A percentile compares a stretch with the other conserved stretches of the same genome.
phyloP scores from a whole-genome alignment of 2,113 vertebrate genomes.

The Microcebus ravelobensis region DNA sequence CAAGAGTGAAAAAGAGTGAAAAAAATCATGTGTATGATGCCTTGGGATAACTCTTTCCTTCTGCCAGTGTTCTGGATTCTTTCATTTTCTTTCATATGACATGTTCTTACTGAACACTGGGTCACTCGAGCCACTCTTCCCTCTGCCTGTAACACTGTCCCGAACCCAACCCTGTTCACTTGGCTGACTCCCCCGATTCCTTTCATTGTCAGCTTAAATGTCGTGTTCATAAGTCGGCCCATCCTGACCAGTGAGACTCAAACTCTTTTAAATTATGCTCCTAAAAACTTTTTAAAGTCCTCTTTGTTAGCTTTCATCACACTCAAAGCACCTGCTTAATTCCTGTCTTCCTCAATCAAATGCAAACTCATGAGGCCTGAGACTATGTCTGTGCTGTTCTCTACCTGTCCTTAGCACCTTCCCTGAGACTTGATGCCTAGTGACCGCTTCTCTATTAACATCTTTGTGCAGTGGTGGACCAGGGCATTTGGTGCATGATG shows the following conservation, averaged over 20 bases:
- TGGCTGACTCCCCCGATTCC: neutral
- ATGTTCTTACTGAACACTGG: neutral
- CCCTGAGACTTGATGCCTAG: neutral
- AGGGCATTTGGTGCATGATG: neutral
- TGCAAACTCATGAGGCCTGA: neutral
- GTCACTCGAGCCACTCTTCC: neutral
- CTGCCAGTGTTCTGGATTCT: neutral
- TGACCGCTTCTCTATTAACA: neutral
- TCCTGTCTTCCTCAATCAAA: neutral
- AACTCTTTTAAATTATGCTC: neutral
- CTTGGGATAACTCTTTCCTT: neutral
- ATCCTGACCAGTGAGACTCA: neutral
- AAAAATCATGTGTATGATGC: fast-evolving
- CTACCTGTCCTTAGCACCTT: neutral
- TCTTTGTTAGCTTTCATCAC: constrained; percentile 1
- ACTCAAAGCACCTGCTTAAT: neutral
- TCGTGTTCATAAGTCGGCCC: neutral
- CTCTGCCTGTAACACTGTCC: neutral
- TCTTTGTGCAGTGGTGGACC: neutral
- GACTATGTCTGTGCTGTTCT: neutral
- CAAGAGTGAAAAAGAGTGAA: neutral
- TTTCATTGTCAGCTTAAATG: neutral
- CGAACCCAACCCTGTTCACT: neutral
- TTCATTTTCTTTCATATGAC: neutral
- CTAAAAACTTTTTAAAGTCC: neutral